These are phyloP conservation scores for Sceloporus undulatus DNA, from an alignment of 2,113 vertebrate species.

Conservation along the genomic window DNA sequence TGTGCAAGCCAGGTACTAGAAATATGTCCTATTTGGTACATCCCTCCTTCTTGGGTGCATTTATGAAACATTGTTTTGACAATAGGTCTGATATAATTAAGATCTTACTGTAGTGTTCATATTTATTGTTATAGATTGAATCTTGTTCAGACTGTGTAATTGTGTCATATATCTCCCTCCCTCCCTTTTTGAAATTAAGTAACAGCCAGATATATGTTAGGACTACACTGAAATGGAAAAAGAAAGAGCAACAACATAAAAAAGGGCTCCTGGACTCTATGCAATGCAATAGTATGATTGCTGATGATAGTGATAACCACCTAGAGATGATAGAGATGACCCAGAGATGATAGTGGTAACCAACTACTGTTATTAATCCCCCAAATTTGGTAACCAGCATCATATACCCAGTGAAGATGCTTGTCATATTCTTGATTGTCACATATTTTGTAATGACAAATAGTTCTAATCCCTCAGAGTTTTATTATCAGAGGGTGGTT, in stretches of 20 bases:
- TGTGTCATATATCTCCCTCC: neutral
- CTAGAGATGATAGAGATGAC: neutral
- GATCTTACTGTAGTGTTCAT: neutral
- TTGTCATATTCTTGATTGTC: neutral
- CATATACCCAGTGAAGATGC: neutral
- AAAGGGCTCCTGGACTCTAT: neutral
- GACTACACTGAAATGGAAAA: neutral
- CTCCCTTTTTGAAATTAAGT: neutral
- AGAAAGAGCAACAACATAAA: neutral
- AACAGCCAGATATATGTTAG: neutral
- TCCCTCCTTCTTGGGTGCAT: neutral
- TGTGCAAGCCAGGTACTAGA: slow-evolving; percentile 89
- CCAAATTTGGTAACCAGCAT: neutral
- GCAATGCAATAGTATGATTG: neutral
- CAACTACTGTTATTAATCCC: neutral
- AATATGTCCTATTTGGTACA: slow-evolving; percentile 31
- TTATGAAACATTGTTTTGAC: neutral
- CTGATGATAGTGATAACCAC: no score
- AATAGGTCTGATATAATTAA: neutral
- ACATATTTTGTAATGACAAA: neutral
- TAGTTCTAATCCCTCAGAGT: neutral
- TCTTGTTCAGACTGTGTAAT: neutral
- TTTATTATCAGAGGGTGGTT: neutral
- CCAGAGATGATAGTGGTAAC: neutral
- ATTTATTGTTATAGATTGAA: neutral